Base-by-base conservation (phyloP, 35 echinoderm and acorn worm species). In the Chiridota heheva region DNA sequence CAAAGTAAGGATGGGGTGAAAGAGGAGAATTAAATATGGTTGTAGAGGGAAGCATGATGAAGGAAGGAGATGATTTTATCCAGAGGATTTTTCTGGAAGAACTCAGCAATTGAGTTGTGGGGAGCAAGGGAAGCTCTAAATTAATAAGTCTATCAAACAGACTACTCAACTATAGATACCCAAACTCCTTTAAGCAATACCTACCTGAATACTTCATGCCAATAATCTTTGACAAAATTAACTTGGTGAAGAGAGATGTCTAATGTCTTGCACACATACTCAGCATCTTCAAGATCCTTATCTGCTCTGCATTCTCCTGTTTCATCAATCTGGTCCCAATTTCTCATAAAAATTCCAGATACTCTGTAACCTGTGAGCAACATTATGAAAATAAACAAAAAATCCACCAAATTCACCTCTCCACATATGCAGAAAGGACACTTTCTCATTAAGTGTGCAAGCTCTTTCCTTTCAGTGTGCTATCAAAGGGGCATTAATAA, bases 211-310 rank as follows among this genome's bases (percentile, higher is more conserved):
- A 96, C 93, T 76, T 96, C 66, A 73, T 96, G 88, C 93, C 93
- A 96, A 48, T 96, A 96, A 44, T 96, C 93, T 53, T 96, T 85
- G 16, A 96, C 88, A 96, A 96, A 96, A 47, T 91, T 96, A 26
- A 96, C 93, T 36, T 96, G 77, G 47, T 90, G 83, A 45, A 96
- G 88, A 22, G 93, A 79, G 8, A 96, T 90, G 33, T 77, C 17
- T 15, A 96, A 80, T 67, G 85, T 79, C 18, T 96, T 36, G 37
- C 93, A 96, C 0, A 90, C 88, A 79, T 70, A 82, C 73, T 84
- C 61, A 17, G 88, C 93, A 61, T 96, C 93, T 24, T 88, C 83
- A 31, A 70, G 69, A 55, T 96, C 93, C 45, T 51, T 82, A 51
- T 96, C 88, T 17, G 88, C 87, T 34, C 67, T 39, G 67, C 93